Evolutionary conservation across 35 echinoderm and acorn worm genomes (phyloP).

Genomic region (Strongylocentrotus purpuratus): DNA sequence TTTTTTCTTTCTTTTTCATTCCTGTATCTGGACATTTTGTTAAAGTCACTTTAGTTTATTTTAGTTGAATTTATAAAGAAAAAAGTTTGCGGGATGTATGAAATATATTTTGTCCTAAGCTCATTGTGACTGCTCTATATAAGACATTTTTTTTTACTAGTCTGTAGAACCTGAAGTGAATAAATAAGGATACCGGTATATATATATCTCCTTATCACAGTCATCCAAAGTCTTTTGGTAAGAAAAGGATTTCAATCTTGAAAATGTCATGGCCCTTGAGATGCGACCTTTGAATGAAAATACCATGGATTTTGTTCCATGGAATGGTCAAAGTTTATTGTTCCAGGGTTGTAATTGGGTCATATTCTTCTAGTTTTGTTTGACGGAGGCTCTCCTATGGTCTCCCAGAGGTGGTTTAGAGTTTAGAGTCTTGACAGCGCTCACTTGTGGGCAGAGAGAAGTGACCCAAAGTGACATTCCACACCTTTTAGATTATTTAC

Average conservation of each 20-base stretch:
- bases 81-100: too few species aligned
- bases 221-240: too few species aligned
- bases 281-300: neutral
- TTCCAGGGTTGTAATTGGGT: slow-evolving; percentile 9
- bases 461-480: slow-evolving; percentile 15
- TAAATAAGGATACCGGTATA: too few species aligned
- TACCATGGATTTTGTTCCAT: neutral
- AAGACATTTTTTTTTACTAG: too few species aligned
- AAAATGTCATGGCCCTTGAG: neutral
- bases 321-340: slow-evolving; percentile 2
- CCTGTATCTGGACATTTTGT: too few species aligned
- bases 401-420: slow-evolving; percentile 14
- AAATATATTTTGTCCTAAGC: too few species aligned
- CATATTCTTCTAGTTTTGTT: neutral
- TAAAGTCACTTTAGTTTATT: too few species aligned
- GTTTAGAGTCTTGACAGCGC: neutral
- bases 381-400: neutral
- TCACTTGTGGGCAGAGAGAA: neutral
- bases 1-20: too few species aligned
- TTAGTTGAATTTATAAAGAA: too few species aligned
- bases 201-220: neutral
- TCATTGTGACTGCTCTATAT: too few species aligned
- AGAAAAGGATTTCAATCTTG: neutral
- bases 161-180: too few species aligned
- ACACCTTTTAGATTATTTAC: neutral